These are phyloP conservation scores for Drosophila anomalata DNA, from an alignment of 2,888 invertebrate species.

Conservation along the genomic window DNA sequence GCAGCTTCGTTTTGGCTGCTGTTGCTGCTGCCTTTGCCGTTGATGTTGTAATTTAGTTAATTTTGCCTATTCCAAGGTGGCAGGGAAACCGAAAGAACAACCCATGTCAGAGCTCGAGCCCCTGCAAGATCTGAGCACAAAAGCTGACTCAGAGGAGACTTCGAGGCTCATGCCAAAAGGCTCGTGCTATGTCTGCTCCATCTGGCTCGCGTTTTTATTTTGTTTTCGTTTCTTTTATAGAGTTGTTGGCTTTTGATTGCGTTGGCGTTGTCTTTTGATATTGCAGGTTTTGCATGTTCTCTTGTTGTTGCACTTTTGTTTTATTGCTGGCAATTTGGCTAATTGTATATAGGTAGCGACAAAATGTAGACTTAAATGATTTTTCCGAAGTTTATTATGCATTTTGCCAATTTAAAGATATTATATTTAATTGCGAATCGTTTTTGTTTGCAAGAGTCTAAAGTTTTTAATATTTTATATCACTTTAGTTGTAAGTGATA, in stretches of 20 bases:
- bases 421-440: no score
- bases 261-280: slow-evolving; percentile 53
- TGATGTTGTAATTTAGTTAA: slow-evolving; percentile 79
- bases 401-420: slow-evolving; percentile 3
- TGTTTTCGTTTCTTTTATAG: slow-evolving; percentile 53
- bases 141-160: slow-evolving; percentile 40
- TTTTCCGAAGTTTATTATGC: slow-evolving; percentile 26
- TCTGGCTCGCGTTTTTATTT: slow-evolving; percentile 29
- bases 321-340: slow-evolving; percentile 72
- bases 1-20: slow-evolving; percentile 46
- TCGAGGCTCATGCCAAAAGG: slow-evolving; percentile 45
- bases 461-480: no score
- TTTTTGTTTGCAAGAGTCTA: no score
- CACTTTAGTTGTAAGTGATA: no score
- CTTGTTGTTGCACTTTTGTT: slow-evolving; percentile 66
- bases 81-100: slow-evolving; percentile 62
- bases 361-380: slow-evolving; percentile 25
- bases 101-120: slow-evolving; percentile 42
- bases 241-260: slow-evolving; percentile 71
- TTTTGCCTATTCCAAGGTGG: slow-evolving; percentile 80
- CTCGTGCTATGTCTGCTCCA: slow-evolving; percentile 47
- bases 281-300: slow-evolving; percentile 47
- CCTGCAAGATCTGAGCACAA: slow-evolving; percentile 10
- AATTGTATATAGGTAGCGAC: slow-evolving; percentile 63
- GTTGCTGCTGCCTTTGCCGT: slow-evolving; percentile 44